These are phyloP conservation scores for Uloborus diversus DNA, from an alignment of 1,140 invertebrate species.

Conservation along the genomic window DNA sequence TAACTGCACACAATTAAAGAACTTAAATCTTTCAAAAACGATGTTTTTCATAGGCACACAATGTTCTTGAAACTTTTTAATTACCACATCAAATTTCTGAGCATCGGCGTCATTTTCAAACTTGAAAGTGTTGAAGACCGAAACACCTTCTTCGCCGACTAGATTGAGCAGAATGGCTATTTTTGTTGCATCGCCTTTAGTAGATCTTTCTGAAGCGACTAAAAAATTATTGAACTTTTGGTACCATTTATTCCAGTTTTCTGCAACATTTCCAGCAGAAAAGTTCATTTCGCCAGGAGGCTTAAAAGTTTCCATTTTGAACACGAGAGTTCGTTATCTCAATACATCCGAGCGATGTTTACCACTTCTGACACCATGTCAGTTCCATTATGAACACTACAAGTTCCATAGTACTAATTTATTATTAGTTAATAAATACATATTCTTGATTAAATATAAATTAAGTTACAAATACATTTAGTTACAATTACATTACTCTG, in stretches of 20 bases:
- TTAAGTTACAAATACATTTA: too few relatives aligned
- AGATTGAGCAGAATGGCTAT: conserved; percentile 3
- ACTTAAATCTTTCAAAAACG: conserved; percentile 15
- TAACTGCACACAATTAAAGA: background rate
- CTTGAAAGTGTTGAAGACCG: conserved; percentile 21
- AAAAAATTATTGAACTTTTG: conserved; percentile 18
- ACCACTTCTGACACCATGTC: too few relatives aligned
- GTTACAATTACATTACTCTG: too few relatives aligned
- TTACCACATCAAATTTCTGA: background rate
- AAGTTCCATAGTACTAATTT: too few relatives aligned
- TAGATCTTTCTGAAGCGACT: background rate
- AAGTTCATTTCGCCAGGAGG: background rate
- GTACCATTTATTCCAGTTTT: conserved; percentile 9
- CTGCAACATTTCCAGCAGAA: background rate
- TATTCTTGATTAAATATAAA: too few relatives aligned
- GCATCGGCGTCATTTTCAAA: background rate
- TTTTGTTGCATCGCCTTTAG: conserved; percentile 6
- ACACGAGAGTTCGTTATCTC: too few relatives aligned
- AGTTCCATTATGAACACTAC: too few relatives aligned
- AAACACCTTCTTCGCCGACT: background rate
- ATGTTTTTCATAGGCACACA: background rate
- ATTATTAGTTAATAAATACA: too few relatives aligned
- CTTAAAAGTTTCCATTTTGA: background rate
- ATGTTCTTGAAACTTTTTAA: conserved; percentile 5
- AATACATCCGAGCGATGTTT: too few relatives aligned